Evolutionary conservation across 2,113 vertebrate genomes (phyloP).

Genomic region (Indicator indicator): DNA sequence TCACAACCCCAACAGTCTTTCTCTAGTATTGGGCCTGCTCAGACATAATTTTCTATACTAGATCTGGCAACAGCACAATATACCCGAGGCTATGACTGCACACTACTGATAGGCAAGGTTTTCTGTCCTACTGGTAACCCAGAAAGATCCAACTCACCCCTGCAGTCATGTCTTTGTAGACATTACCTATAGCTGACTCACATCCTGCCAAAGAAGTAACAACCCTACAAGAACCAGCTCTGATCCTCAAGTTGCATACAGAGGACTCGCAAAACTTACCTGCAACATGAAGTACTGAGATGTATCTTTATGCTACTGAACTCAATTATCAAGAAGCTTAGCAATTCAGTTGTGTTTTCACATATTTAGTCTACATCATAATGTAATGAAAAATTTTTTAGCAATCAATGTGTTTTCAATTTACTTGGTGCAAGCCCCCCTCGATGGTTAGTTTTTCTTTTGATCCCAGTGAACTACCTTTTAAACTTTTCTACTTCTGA

Average conservation of each 20-base stretch:
- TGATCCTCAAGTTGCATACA: neutral
- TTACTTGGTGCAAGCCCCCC: neutral
- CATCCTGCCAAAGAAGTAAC: neutral
- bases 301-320: neutral
- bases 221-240: neutral
- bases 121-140: neutral
- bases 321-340: neutral
- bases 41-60: neutral
- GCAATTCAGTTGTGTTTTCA: neutral
- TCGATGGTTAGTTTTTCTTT: neutral
- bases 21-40: neutral
- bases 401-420: neutral
- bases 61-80: neutral
- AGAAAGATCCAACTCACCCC: neutral
- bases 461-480: neutral
- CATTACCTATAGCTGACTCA: conserved; percentile 12
- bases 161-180: neutral
- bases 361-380: neutral
- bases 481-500: neutral
- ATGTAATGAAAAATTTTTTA: neutral
- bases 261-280: neutral
- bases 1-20: neutral
- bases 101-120: neutral
- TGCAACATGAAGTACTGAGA: neutral
- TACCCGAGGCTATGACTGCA: neutral